Percentiles rank a stretch among this genome's conserved stretches.
These are phyloP conservation scores for Caranx ignobilis DNA, from an alignment of 2,113 vertebrate species.

Conservation along the genomic window DNA sequence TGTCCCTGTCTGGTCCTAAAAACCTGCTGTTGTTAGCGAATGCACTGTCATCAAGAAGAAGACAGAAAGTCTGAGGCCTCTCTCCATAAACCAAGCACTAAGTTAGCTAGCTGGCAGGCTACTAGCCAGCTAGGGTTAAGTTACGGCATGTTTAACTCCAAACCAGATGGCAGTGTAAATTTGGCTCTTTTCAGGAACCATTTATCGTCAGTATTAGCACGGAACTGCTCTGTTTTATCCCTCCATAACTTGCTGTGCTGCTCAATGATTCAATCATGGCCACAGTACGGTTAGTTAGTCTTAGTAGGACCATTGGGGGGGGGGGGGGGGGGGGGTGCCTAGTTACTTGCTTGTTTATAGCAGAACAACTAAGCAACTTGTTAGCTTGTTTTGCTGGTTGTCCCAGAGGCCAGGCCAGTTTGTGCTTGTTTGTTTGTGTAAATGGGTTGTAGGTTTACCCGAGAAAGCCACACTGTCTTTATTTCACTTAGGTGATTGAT, in stretches of 20 bases:
- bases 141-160: conserved; percentile 7
- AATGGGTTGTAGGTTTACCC: neutral
- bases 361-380: neutral
- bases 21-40: conserved; percentile 62
- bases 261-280: neutral
- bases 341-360: neutral
- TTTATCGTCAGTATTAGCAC: neutral
- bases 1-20: conserved; percentile 24
- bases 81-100: conserved; percentile 41
- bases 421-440: neutral
- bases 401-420: neutral
- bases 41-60: conserved; percentile 82
- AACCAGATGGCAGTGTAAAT: conserved; percentile 15
- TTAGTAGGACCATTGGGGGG: too few species aligned
- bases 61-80: conserved; percentile 76
- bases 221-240: neutral
- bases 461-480: neutral
- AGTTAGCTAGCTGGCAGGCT: conserved; percentile 38
- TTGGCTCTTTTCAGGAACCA: neutral
- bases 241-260: conserved; percentile 15
- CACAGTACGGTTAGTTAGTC: neutral
- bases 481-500: neutral
- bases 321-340: neutral
- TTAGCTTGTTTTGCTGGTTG: neutral
- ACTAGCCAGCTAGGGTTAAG: conserved; percentile 18